These are phyloP conservation scores for Lepisosteus osseus DNA, from an alignment of 2,113 vertebrate genomes.

Conservation along the genomic window DNA sequence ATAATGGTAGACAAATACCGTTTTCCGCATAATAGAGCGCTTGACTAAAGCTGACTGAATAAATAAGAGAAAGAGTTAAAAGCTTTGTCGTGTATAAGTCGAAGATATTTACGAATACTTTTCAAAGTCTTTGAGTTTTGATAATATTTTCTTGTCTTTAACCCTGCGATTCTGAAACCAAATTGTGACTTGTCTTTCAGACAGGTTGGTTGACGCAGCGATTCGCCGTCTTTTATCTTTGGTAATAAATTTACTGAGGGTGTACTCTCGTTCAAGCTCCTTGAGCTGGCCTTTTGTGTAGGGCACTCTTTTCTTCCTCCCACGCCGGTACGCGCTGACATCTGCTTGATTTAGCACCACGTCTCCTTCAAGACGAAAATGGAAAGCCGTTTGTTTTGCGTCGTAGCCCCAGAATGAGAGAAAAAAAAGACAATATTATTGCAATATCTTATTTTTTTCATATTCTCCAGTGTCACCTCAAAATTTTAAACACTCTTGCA, in stretches of 20 bases:
- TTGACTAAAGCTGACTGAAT: neutral
- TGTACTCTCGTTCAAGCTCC: constrained; percentile 80
- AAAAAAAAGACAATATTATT: neutral
- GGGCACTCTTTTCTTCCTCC: constrained; percentile 46
- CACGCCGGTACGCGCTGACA: constrained; percentile 27
- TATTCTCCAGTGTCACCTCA: neutral
- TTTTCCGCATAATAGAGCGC: neutral
- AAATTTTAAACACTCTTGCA: constrained; percentile 16
- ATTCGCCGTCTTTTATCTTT: constrained; percentile 92
- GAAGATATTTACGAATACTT: constrained; percentile 2
- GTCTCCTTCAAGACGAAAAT: constrained; percentile 27
- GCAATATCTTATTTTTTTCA: neutral
- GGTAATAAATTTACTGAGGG: constrained; percentile 96
- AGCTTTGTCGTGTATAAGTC: neutral
- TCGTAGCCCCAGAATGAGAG: neutral
- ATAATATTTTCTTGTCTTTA: constrained; percentile 82
- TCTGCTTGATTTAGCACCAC: constrained; percentile 29
- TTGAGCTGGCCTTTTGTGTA: constrained; percentile 44
- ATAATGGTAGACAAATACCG: neutral
- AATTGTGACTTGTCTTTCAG: constrained; percentile 84
- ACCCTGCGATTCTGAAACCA: constrained; percentile 88
- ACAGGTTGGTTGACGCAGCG: constrained; percentile 79
- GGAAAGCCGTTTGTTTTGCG: too few species aligned
- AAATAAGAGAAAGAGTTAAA: neutral
- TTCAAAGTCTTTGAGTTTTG: constrained; percentile 44